Conservation (phyloP, 2,888 invertebrate species). For the Himalopsyche tibetana region DNA sequence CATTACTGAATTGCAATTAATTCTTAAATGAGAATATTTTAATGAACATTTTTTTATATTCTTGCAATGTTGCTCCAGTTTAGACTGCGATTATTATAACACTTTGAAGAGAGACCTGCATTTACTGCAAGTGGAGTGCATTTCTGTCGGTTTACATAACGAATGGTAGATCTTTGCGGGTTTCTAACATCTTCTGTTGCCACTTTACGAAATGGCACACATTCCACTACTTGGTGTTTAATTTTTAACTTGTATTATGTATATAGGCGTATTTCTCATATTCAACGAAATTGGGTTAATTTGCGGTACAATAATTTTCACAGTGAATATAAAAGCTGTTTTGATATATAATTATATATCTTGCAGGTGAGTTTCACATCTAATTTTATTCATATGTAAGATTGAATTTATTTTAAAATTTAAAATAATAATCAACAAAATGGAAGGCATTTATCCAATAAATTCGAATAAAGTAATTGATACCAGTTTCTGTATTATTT, state of each 20-base stretch:
- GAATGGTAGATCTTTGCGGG: not conserved
- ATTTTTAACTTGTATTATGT: conserved; percentile 14
- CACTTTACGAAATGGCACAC: conserved; percentile 14
- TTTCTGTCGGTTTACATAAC: not conserved
- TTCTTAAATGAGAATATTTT: no score
- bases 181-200: conserved; percentile 32
- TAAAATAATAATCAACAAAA: no score
- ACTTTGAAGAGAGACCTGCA: not conserved
- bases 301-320: not conserved
- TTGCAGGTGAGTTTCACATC: no score
- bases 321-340: no score
- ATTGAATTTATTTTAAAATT: no score
- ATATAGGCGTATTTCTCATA: not conserved
- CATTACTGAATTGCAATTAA: no score
- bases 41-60: no score
- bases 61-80: not conserved
- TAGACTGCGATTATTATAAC: not conserved
- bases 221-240: not conserved
- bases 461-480: no score
- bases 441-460: no score
- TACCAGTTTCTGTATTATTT: no score
- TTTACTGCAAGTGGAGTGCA: not conserved
- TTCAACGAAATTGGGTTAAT: not conserved
- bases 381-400: no score
- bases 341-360: no score